Conservation (phyloP, 2,113 vertebrate species). For the Mus pahari region DNA sequence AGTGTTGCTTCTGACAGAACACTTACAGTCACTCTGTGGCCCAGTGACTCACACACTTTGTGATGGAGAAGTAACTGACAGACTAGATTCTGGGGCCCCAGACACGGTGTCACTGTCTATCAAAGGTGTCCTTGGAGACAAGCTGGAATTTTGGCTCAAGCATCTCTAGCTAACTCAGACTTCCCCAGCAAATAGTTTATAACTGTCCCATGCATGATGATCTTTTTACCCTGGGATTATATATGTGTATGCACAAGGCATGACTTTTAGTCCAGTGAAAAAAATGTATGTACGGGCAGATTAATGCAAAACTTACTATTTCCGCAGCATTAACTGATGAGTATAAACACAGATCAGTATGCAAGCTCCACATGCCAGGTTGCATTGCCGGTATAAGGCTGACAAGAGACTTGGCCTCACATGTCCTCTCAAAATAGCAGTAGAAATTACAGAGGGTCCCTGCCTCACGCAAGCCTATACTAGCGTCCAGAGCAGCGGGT, state of each 20-base stretch:
- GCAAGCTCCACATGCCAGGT: rapidly evolving
- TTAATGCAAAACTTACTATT: conserved; percentile 61
- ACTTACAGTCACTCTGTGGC: background rate
- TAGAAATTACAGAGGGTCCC: background rate
- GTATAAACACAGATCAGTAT: background rate
- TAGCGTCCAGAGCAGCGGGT: rapidly evolving
- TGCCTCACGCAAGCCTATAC: background rate
- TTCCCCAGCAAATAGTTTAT: background rate
- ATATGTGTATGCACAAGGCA: background rate
- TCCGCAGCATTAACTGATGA: too few species aligned
- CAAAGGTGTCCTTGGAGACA: rapidly evolving
- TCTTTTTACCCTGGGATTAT: background rate
- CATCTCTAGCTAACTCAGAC: background rate
- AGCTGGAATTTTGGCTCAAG: background rate
- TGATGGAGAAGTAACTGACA: background rate
- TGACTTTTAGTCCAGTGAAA: background rate
- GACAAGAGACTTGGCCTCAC: background rate
- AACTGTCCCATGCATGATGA: background rate
- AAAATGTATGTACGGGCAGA: conserved; percentile 51
- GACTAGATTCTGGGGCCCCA: background rate
- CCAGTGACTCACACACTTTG: background rate
- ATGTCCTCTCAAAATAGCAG: background rate
- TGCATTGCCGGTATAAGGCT: conserved; percentile 30
- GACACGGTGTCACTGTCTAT: rapidly evolving
- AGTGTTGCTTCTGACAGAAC: rapidly evolving